Evolutionary conservation across 2,113 vertebrate genomes (phyloP).

Genomic region (Pteronura brasiliensis): DNA sequence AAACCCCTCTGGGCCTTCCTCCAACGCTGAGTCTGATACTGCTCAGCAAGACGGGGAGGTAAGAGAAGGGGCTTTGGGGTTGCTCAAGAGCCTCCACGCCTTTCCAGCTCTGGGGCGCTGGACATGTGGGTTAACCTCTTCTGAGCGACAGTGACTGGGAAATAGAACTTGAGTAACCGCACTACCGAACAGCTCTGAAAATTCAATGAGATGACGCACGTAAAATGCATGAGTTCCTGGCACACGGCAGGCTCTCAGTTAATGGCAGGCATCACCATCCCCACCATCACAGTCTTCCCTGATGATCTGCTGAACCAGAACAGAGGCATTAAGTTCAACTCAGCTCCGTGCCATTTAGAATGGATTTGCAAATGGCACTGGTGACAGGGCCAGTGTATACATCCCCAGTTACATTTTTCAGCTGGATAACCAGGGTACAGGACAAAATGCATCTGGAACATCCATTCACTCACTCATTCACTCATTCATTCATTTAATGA

Average conservation of each 20-base stretch:
- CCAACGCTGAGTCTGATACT: not conserved
- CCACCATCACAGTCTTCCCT: not conserved
- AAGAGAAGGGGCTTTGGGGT: not conserved
- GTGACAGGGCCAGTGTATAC: accelerated
- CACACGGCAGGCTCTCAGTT: not conserved
- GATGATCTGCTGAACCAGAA: not conserved
- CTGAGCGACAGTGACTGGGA: not conserved
- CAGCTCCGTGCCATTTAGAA: not conserved
- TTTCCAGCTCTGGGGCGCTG: not conserved
- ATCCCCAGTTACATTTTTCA: not conserved
- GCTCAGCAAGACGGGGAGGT: not conserved
- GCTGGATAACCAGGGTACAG: not conserved
- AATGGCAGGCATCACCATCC: accelerated
- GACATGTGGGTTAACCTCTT: not conserved
- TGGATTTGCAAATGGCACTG: not conserved
- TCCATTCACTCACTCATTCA: not conserved
- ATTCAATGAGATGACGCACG: not conserved
- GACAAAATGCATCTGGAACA: not conserved
- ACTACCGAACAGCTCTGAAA: not conserved
- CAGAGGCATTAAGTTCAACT: not conserved
- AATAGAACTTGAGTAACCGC: not conserved
- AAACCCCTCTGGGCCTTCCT: not conserved
- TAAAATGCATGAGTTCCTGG: not conserved
- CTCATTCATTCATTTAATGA: not conserved
- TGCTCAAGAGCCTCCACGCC: not conserved